Conservation (phyloP, 2,888 invertebrate species). For the Sabatieria punctata region DNA sequence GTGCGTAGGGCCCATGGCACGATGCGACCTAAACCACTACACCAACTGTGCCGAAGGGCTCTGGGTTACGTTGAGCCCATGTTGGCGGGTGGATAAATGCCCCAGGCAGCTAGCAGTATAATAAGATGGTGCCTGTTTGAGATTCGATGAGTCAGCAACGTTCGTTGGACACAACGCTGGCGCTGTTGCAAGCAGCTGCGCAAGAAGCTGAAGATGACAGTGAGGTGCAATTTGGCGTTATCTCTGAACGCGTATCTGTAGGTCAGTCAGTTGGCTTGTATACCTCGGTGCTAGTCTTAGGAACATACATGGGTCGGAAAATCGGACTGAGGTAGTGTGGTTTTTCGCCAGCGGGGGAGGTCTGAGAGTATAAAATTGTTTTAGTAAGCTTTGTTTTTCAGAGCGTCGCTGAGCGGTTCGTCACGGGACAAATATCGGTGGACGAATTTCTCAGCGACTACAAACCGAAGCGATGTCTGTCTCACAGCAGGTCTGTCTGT, state of each 20-base stretch:
- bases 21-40: too few species aligned
- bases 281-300: too few species aligned
- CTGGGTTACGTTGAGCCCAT: too few species aligned
- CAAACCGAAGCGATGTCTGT: constrained; percentile 51
- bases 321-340: too few species aligned
- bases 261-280: too few species aligned
- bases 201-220: constrained; percentile 84
- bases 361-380: constrained; percentile 12
- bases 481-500: constrained; percentile 48
- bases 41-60: too few species aligned
- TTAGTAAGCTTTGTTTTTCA: neutral
- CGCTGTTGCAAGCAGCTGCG: constrained; percentile 70
- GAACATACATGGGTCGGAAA: too few species aligned
- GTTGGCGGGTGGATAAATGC: too few species aligned
- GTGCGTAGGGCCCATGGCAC: too few species aligned
- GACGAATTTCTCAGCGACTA: constrained; percentile 75
- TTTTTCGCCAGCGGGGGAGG: too few species aligned
- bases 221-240: constrained; percentile 50
- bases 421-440: constrained; percentile 48
- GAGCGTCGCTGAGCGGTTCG: constrained; percentile 55
- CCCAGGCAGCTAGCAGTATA: too few species aligned
- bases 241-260: neutral
- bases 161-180: constrained; percentile 66
- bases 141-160: constrained; percentile 57
- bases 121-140: constrained; percentile 36